Percentiles rank a stretch among this genome's conserved stretches.
phyloP scores from a whole-genome alignment of 2,888 invertebrate species.

The Apocheima hispidaria region DNA sequence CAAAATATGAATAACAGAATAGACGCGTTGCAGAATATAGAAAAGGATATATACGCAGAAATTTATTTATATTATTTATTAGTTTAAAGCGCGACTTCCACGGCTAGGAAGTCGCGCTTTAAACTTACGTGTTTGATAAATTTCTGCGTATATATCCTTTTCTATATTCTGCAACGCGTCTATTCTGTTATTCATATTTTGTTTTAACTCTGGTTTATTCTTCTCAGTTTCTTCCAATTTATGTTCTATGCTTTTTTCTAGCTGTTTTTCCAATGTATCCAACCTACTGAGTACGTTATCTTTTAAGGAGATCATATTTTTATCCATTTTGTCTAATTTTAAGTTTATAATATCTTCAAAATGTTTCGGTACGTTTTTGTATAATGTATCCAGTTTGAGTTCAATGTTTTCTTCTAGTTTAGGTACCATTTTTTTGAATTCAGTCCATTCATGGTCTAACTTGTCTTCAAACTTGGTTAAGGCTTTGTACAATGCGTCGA shows the following conservation, averaged over 20 bases:
- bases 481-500: neutral
- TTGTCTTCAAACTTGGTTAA: neutral
- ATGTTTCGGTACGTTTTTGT: neutral
- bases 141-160: neutral
- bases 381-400: neutral
- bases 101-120: too few relatives aligned
- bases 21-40: neutral
- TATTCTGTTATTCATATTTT: neutral
- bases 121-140: neutral
- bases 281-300: neutral
- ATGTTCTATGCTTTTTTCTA: neutral
- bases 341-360: neutral
- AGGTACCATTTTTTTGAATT: neutral
- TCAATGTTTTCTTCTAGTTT: neutral
- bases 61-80: neutral
- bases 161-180: neutral
- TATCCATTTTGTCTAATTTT: neutral
- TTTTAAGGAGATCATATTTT: neutral
- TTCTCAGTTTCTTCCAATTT: neutral
- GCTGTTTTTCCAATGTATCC: neutral
- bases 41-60: neutral
- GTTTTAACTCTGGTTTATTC: neutral
- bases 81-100: too few relatives aligned
- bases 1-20: neutral
- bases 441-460: neutral